Evolutionary conservation across 2,113 vertebrate species (phyloP), one percentile per base, ranked within the genome.

Genomic region (Herpailurus yagouaroundi): DNA sequence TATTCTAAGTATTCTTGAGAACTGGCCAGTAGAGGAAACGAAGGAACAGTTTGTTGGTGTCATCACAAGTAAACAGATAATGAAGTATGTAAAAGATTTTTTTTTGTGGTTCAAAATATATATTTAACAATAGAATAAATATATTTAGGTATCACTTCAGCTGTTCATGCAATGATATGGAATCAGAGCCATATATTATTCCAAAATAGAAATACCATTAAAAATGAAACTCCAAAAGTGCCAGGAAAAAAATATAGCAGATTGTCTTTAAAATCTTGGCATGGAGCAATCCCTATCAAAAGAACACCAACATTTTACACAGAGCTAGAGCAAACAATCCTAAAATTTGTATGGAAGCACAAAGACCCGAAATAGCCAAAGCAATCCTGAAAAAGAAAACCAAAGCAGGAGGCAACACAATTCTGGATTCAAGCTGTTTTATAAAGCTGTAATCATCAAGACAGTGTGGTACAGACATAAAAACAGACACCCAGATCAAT

Each of bases 231-330:
- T 60, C 45, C 27, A 27, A 64, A 85, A 83, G 19, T 41, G 1
- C 71, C 29, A 91, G 33, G 33, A 90, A 89, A 38, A 66, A 89
- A 94, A 73, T 84, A 86, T 36, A 91, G 3, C 85, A 73, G 31
- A 45, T 76, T 90, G 81, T 95, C 41, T 95, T 87, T 45, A 80
- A 94, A 88, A 94, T 41, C 27, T 94, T 91, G 38, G 23, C n/a
- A 23, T 45, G 45, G 80, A 50, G 19, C 21, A 60, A 60, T 60
- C 21, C 21, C 57, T 60, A 60, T 60, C 57, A 60, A 60, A 60
- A 60, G 8, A 60, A 23, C 21, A 60, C 21, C 57, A 60, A 21
- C 21, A 60, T 60, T 25, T 21, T 60, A 25, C 57, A 55, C 52
- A 25, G 57, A 60, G 8, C 57, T 60, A 60, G 57, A 21, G 8